Percentiles rank a stretch among this genome's conserved stretches.
phyloP scores from a whole-genome alignment of 2,113 vertebrate genomes.

The Antechinus stuartii region DNA sequence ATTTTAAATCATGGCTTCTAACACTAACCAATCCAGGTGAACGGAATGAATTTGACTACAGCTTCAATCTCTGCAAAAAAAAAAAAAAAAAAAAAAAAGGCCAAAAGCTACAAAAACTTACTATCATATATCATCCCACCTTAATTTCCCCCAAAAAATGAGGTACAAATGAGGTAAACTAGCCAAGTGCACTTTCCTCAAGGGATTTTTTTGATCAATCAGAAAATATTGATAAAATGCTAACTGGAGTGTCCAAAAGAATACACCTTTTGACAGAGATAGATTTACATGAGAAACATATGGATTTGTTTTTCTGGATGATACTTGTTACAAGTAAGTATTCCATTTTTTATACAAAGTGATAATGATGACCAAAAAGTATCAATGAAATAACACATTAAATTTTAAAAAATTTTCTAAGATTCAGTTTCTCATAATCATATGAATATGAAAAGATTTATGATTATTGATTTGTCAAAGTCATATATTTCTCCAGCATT shows the following conservation, averaged over 20 bases:
- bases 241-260: background rate
- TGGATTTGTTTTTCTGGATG: background rate
- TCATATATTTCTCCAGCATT: background rate
- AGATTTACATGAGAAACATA: background rate
- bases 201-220: background rate
- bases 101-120: constrained; percentile 27
- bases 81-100: background rate
- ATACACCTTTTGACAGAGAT: background rate
- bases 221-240: background rate
- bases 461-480: background rate
- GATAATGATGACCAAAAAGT: background rate
- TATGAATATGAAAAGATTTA: constrained; percentile 25
- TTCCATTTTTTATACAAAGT: background rate
- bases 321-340: background rate
- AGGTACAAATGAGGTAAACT: background rate
- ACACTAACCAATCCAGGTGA: background rate
- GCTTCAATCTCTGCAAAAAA: constrained; percentile 62
- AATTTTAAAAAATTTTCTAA: constrained; percentile 23
- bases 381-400: background rate
- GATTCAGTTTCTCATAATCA: constrained; percentile 39
- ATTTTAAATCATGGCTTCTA: background rate
- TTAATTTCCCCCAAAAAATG: constrained; percentile 23
- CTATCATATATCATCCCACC: background rate
- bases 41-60: constrained; percentile 38
- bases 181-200: constrained; percentile 2